Conservation (phyloP, 2,113 vertebrate species). For the Ranitomeya variabilis region DNA sequence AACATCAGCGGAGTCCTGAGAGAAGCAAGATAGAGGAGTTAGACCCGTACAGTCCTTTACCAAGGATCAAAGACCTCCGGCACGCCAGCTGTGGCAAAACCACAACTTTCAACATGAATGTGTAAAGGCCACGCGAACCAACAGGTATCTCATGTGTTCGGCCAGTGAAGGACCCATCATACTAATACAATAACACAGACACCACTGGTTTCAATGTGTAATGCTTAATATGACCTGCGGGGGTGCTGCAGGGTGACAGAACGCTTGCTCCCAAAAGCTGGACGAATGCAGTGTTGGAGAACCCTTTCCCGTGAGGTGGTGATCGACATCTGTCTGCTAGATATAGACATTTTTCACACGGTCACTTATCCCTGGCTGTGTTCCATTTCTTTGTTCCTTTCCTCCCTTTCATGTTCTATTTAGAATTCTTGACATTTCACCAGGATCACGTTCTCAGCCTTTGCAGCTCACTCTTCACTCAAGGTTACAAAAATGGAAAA, state of each 20-base stretch:
- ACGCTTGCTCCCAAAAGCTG: background rate
- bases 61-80: too few species aligned
- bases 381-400: background rate
- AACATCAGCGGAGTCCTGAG: constrained; percentile 88
- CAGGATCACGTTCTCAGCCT: constrained; percentile 20
- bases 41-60: background rate
- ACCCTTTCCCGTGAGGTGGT: too few species aligned
- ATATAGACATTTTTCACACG: too few species aligned
- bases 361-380: background rate
- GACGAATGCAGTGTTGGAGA: too few species aligned
- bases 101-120: too few species aligned
- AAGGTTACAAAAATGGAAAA: constrained; percentile 21
- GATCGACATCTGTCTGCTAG: too few species aligned
- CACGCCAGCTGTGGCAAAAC: too few species aligned
- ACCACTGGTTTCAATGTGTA: background rate
- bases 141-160: too few species aligned
- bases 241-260: background rate
- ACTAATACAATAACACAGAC: background rate
- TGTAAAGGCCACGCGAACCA: too few species aligned
- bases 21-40: constrained; percentile 20
- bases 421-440: background rate
- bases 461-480: constrained; percentile 4
- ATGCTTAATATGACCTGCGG: background rate
- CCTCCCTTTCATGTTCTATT: constrained; percentile 1
- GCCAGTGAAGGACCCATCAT: background rate